These are phyloP conservation scores for Balanococcus diminutus DNA, from an alignment of 2,888 invertebrate genomes.

Conservation along the genomic window DNA sequence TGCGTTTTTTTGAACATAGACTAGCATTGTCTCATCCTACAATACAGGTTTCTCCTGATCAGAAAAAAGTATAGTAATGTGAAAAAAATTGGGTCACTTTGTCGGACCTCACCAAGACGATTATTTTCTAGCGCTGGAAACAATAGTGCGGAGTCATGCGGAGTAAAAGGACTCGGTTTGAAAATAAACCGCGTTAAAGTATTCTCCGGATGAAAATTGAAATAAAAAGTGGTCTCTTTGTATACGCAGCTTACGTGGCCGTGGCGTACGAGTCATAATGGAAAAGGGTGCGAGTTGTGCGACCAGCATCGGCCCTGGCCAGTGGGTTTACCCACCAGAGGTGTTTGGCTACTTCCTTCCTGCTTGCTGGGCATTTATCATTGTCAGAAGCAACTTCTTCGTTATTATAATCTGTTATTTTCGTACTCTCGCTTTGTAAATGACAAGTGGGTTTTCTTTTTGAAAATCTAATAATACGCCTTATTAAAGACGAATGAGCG, in stretches of 20 bases:
- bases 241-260: neutral
- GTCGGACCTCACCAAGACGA: too few species aligned
- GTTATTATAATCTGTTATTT: slow-evolving; percentile 30
- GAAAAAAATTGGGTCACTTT: too few species aligned
- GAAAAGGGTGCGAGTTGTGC: neutral
- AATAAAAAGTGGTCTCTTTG: slow-evolving; percentile 20
- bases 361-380: slow-evolving; percentile 9
- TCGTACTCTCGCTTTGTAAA: slow-evolving; percentile 6
- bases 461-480: slow-evolving; percentile 6
- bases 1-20: too few species aligned
- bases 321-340: neutral
- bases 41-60: too few species aligned
- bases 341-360: slow-evolving; percentile 42
- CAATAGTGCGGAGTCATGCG: too few species aligned
- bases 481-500: neutral
- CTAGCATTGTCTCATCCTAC: too few species aligned
- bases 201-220: slow-evolving; percentile 26
- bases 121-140: too few species aligned
- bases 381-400: slow-evolving; percentile 39
- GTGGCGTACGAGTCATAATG: neutral
- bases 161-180: too few species aligned
- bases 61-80: too few species aligned
- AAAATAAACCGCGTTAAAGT: too few species aligned
- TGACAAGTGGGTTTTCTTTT: neutral
- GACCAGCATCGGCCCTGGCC: neutral